phyloP scores from a whole-genome alignment of 2,113 vertebrate species.

The Lagenorhynchus albirostris region DNA sequence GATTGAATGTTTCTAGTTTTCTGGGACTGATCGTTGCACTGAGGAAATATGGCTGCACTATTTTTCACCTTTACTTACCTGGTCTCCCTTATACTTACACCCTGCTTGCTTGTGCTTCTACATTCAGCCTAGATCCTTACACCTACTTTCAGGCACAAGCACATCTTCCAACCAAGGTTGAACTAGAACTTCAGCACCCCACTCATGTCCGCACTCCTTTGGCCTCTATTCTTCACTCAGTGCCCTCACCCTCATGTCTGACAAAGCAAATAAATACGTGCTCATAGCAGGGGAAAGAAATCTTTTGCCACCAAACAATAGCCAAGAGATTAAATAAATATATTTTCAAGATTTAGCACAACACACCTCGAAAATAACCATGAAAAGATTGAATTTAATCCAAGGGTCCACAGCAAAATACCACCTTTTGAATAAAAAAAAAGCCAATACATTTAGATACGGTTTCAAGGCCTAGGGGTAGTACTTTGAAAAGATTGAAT shows the following conservation, averaged over 20 bases:
- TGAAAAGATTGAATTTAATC: background rate
- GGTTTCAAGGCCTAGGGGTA: background rate
- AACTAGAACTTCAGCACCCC: rapidly evolving
- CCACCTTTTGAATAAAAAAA: background rate
- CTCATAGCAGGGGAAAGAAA: background rate
- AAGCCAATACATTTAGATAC: background rate
- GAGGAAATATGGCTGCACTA: background rate
- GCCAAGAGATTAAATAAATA: background rate
- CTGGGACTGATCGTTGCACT: background rate
- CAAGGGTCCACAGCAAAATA: background rate
- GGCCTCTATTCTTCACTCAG: background rate
- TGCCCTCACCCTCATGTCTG: background rate
- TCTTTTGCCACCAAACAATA: background rate
- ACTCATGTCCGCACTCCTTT: background rate
- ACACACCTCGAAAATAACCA: background rate
- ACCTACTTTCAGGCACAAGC: background rate
- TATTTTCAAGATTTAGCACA: background rate
- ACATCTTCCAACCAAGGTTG: background rate
- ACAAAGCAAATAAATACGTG: background rate
- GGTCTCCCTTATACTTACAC: background rate
- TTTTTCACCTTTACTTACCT: background rate
- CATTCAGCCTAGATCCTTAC: background rate
- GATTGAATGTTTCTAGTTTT: background rate
- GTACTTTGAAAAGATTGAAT: background rate
- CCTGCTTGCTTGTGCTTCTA: background rate